These are phyloP conservation scores for Netelia fuscicornis DNA, from an alignment of 2,888 invertebrate genomes.

Conservation along the genomic window DNA sequence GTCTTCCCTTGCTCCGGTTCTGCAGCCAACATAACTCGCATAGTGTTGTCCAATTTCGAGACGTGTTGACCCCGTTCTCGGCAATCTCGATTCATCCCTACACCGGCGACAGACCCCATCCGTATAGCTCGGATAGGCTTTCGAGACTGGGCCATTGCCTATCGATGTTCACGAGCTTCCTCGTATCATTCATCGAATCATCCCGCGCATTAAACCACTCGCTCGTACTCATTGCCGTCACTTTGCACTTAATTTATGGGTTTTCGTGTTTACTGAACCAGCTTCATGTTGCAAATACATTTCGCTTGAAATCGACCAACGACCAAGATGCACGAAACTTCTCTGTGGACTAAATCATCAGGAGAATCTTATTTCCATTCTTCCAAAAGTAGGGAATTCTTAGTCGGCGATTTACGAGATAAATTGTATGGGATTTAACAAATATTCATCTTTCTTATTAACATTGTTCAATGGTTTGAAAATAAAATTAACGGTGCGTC, in stretches of 20 bases:
- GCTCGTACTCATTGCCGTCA: neutral
- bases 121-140: neutral
- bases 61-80: conserved; percentile 52
- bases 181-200: conserved; percentile 32
- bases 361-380: no score
- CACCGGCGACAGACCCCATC: neutral
- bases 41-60: conserved; percentile 75
- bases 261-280: neutral
- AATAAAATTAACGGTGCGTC: no score
- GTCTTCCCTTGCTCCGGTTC: conserved; percentile 48
- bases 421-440: no score
- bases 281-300: neutral
- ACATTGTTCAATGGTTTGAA: no score
- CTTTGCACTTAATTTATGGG: neutral
- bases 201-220: conserved; percentile 9
- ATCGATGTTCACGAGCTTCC: neutral
- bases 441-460: no score
- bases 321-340: no score
- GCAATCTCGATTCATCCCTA: conserved; percentile 5
- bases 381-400: no score
- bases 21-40: conserved; percentile 75
- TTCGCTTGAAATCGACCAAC: neutral
- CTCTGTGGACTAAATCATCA: no score
- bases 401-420: no score
- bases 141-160: neutral